phyloP scores from a whole-genome alignment of 2,113 vertebrate species.

The Petrocephalus zakoni region DNA sequence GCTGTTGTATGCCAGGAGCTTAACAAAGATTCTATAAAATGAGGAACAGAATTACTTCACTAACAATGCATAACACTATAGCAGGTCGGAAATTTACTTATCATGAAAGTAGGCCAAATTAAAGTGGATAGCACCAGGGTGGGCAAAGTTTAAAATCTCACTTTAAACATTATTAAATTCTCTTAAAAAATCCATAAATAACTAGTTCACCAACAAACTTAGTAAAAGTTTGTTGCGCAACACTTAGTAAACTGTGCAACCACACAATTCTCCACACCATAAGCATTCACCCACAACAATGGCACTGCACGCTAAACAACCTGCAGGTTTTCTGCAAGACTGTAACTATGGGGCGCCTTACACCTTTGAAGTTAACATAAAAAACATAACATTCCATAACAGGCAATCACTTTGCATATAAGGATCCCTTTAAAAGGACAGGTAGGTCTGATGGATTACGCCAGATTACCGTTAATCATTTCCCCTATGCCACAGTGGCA shows the following conservation, averaged over 20 bases:
- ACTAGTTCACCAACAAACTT: background rate
- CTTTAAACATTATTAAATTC: background rate
- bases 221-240: too few species aligned
- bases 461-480: slow-evolving; percentile 54
- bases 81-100: slow-evolving; percentile 17
- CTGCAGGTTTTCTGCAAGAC: background rate
- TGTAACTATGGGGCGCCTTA: background rate
- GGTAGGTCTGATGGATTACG: slow-evolving; percentile 52
- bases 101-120: slow-evolving; percentile 7
- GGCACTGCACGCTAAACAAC: background rate
- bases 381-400: background rate
- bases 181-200: background rate
- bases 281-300: background rate
- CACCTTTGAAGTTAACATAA: background rate
- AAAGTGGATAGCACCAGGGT: background rate
- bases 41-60: background rate
- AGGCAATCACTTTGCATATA: background rate
- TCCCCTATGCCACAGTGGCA: slow-evolving; percentile 37
- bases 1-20: background rate
- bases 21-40: background rate
- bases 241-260: background rate
- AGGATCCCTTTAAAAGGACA: slow-evolving; percentile 32
- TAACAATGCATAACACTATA: background rate
- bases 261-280: background rate
- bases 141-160: background rate